Evolutionary conservation across 2,888 invertebrate species (phyloP).

Genomic region (Papilio demoleus): DNA sequence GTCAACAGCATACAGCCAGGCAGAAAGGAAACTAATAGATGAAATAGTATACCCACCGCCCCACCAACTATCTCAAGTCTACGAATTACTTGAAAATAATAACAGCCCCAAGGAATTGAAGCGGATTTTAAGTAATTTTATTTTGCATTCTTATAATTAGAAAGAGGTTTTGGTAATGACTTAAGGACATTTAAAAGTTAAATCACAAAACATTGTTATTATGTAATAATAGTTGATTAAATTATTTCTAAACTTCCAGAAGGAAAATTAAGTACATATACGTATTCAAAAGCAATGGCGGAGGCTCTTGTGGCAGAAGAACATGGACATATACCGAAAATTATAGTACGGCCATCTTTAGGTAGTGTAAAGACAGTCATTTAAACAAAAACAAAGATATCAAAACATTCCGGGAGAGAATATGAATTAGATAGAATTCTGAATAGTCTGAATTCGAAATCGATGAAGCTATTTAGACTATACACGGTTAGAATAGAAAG

Average conservation of each 20-base stretch:
- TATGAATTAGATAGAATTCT: not conserved
- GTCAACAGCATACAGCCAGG: constrained; percentile 60
- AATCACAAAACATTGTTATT: too few species aligned
- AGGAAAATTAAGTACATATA: constrained; percentile 53
- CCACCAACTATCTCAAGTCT: constrained; percentile 59
- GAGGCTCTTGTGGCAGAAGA: constrained; percentile 51
- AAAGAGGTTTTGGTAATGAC: not conserved
- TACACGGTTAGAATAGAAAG: too few species aligned
- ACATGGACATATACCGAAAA: constrained; percentile 49
- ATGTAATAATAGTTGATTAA: not conserved
- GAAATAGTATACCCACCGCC: constrained; percentile 60
- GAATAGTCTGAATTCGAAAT: not conserved
- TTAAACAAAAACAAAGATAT: too few species aligned
- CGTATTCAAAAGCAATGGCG: constrained; percentile 55
- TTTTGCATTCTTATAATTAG: too few species aligned
- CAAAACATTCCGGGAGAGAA: too few species aligned
- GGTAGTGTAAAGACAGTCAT: not conserved
- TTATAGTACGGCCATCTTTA: constrained; percentile 52
- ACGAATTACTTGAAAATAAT: constrained; percentile 48
- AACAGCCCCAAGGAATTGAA: constrained; percentile 43
- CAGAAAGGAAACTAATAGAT: constrained; percentile 51
- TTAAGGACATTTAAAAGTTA: too few species aligned
- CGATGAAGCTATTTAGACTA: not conserved
- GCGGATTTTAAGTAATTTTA: constrained; percentile 46
- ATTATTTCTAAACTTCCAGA: constrained; percentile 47